Evolutionary conservation across 2,797 vertebrate species (phyloP), one percentile per base, ranked within the genome.

Genomic region (Sebastes aleutianus): DNA sequence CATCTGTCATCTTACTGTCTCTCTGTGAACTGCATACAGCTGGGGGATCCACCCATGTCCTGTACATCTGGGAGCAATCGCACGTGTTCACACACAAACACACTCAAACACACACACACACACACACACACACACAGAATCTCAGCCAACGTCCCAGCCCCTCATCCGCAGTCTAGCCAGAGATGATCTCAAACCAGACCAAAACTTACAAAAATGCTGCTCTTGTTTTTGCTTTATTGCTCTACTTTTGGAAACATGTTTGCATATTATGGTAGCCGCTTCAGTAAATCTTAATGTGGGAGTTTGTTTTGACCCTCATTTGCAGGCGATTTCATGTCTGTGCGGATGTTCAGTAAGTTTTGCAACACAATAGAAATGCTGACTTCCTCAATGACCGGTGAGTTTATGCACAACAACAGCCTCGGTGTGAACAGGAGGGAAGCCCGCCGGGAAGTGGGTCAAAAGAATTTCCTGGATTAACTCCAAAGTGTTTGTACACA

Each of bases 11-110:
- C 85, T 77, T 57, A 79, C 82, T 85, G 88, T 89, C 84, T 89
- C 80, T 82, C 83, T 84, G 78, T 91, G 87, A 88, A 87, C 90
- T 84, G 89, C 80, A 87, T 91, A 89, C 94, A 95, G 92, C 94
- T 94, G 93, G 88, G 85, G 93, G 94, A 95, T 93, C 92, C 95
- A 92, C 94, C 94, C 94, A 92, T 90, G 87, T 93, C 92, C 87
- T 90, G 88, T 82, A 91, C 95, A 95, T 96, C 94, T 96, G 95
- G 94, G 93, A 96, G 89, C 90, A 89, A 95, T 95, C 79, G 66
- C 87, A 90, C 74, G 13, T 86, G 78, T 84, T 81, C 71, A 78
- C 83, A 85, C 88, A 80, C 86, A 88, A 75, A 83, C 80, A 53
- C 39, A 39, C 54, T 31, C 56, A 67, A 54, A 70, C 79, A 39